Conservation (phyloP, 1,140 invertebrate genomes). For the Globodera ellingtonae region DNA sequence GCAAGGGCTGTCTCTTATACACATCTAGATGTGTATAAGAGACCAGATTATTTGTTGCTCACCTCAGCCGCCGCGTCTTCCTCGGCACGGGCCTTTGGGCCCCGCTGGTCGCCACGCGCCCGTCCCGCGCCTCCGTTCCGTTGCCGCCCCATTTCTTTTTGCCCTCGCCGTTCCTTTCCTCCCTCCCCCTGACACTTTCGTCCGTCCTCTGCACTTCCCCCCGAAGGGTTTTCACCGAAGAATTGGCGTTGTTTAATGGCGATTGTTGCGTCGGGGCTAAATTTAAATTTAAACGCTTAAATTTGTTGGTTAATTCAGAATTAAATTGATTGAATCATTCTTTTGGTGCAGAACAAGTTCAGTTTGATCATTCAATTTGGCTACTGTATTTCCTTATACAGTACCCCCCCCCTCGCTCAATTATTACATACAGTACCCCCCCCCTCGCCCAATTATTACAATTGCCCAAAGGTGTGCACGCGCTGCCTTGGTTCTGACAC, state of each 20-base stretch:
- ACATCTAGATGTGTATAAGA: too few species aligned
- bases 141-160: not conserved
- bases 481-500: not conserved
- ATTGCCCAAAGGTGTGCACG: not conserved
- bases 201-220: not conserved
- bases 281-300: too few species aligned
- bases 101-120: not conserved
- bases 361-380: too few species aligned
- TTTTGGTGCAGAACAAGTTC: too few species aligned
- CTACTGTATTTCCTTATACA: too few species aligned
- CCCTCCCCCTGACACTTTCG: not conserved
- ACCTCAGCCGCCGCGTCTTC: conserved; percentile 11
- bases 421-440: too few species aligned
- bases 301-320: too few species aligned
- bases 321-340: too few species aligned
- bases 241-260: not conserved
- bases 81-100: not conserved
- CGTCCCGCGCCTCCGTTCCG: not conserved
- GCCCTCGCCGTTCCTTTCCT: not conserved
- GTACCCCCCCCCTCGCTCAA: too few species aligned
- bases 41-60: not conserved
- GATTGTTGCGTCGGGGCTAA: not conserved
- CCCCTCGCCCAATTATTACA: not conserved
- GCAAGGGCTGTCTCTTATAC: not conserved
- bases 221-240: not conserved